Conservation (phyloP, 2,113 vertebrate genomes). For the Beaufortia kweichowensis region DNA sequence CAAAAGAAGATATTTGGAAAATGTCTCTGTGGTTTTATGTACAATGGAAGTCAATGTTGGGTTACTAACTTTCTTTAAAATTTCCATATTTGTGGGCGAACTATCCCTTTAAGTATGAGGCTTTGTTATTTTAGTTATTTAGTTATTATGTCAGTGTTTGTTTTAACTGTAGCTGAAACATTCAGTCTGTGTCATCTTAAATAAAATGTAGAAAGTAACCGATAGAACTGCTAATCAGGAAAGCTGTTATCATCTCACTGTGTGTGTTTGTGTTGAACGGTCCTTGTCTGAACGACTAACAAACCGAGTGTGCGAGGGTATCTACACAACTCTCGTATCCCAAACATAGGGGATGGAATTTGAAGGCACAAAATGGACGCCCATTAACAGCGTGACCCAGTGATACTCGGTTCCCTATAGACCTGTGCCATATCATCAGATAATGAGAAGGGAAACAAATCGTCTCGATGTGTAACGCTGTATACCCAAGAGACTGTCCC, state of each 20-base stretch:
- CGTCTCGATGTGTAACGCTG: not conserved
- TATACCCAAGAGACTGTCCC: constrained; percentile 17
- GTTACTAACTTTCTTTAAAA: too few relatives aligned
- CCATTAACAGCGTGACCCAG: not conserved
- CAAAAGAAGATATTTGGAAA: too few relatives aligned
- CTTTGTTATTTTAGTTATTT: too few relatives aligned
- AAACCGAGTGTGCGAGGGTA: constrained; percentile 49
- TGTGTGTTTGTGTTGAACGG: constrained; percentile 32
- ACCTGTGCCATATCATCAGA: constrained; percentile 9
- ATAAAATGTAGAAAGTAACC: constrained; percentile 11
- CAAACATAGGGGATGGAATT: constrained; percentile 7
- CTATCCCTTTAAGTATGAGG: too few relatives aligned
- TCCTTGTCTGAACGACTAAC: constrained; percentile 49
- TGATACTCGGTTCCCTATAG: constrained; percentile 3
- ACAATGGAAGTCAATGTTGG: too few relatives aligned
- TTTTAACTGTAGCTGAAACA: not conserved
- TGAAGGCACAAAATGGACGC: constrained; percentile 11
- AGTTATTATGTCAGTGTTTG: not conserved
- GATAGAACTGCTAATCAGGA: constrained; percentile 37
- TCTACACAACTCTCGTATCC: not conserved
- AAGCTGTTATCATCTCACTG: constrained; percentile 39
- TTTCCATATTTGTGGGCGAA: too few relatives aligned
- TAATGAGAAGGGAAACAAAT: constrained; percentile 38
- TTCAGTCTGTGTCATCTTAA: constrained; percentile 14
- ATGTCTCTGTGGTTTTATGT: too few relatives aligned